A percentile compares a stretch with the other conserved stretches of the same genome.
Evolutionary conservation across 2,888 invertebrate species (phyloP).

Genomic region (Melikaiella ostensackeni): DNA sequence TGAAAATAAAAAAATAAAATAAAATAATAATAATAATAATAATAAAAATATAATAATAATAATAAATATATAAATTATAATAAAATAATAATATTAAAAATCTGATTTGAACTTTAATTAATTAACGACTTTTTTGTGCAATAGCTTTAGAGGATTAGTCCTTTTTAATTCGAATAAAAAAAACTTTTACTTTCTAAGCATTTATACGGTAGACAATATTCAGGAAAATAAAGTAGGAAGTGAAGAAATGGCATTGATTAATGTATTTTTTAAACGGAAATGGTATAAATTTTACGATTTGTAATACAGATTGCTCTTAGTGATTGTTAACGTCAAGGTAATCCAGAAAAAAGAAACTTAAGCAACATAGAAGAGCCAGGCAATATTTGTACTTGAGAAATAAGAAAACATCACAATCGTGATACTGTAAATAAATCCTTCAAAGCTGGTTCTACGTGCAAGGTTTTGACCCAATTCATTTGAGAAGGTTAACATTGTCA

Average conservation of each 20-base stretch:
- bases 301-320: neutral
- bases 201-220: neutral
- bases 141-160: neutral
- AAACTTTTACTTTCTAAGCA: neutral
- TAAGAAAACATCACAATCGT: neutral
- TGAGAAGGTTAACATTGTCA: slow-evolving; percentile 19
- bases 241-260: slow-evolving; percentile 1
- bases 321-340: slow-evolving; percentile 25
- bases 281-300: slow-evolving; percentile 3
- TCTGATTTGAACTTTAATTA: neutral
- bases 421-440: neutral
- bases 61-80: too few relatives aligned
- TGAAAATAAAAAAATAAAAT: too few relatives aligned
- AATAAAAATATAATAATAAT: too few relatives aligned
- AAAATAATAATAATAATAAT: too few relatives aligned
- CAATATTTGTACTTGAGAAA: slow-evolving; percentile 14
- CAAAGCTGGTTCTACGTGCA: neutral
- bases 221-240: slow-evolving; percentile 1
- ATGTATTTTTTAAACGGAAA: neutral
- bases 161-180: neutral
- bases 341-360: slow-evolving; percentile 19
- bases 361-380: neutral
- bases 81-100: too few relatives aligned
- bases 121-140: neutral
- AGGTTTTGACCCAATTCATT: slow-evolving; percentile 22